Percentiles rank a stretch among this genome's conserved stretches.
Evolutionary conservation across 2,888 invertebrate genomes (phyloP).

Genomic region (Nebria salina): DNA sequence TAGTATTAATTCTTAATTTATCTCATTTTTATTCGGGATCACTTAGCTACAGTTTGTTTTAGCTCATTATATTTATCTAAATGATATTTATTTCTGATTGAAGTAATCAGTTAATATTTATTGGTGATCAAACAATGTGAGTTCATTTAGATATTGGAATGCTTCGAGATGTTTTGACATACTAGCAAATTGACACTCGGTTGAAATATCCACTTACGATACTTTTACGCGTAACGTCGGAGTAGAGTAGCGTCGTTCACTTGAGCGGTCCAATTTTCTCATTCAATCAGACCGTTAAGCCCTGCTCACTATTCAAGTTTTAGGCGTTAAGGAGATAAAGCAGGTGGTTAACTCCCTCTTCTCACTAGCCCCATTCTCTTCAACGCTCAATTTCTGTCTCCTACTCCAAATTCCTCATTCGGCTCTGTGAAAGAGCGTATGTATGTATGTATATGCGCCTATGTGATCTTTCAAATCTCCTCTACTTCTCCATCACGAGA

Average conservation of each 20-base stretch:
- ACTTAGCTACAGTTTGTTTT: no score
- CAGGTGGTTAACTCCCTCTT: slow-evolving; percentile 52
- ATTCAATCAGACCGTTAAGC: slow-evolving; percentile 58
- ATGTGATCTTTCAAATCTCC: slow-evolving; percentile 6
- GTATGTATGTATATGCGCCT: not conserved
- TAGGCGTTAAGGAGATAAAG: slow-evolving; percentile 56
- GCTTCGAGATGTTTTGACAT: slow-evolving; percentile 21
- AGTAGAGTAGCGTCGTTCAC: slow-evolving; percentile 6
- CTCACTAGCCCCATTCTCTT: not conserved
- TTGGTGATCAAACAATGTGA: no score
- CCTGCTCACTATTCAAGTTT: slow-evolving; percentile 56
- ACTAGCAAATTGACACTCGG: slow-evolving; percentile 33
- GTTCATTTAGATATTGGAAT: not conserved
- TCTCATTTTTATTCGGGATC: no score
- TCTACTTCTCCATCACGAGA: not conserved
- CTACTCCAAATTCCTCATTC: not conserved
- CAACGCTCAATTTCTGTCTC: not conserved
- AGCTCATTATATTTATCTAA: no score
- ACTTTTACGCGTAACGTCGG: not conserved
- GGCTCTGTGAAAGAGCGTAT: not conserved
- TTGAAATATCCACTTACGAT: slow-evolving; percentile 22
- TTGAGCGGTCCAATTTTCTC: slow-evolving; percentile 58
- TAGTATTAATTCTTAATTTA: no score
- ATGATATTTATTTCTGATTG: no score
- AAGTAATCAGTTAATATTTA: no score